Evolutionary conservation across 2,888 invertebrate genomes (phyloP).

Genomic region (Heteromurus nitidus): DNA sequence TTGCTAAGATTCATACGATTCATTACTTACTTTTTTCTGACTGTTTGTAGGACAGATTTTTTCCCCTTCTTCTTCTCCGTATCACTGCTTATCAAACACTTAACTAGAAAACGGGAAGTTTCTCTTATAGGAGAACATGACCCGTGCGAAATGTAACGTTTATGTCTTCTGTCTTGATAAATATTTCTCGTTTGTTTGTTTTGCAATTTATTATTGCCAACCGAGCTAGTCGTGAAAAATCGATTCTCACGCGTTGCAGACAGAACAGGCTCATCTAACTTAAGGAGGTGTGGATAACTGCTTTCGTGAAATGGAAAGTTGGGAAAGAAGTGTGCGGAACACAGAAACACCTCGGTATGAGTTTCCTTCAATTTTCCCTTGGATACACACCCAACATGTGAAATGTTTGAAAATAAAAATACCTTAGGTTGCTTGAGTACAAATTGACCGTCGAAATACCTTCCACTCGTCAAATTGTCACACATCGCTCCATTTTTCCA

Average conservation of each 20-base stretch:
- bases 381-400: no score
- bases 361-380: no score
- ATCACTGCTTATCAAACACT: not conserved
- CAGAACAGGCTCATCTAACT: slow-evolving; percentile 14
- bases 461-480: no score
- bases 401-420: no score
- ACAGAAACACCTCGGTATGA: no score
- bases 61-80: no score
- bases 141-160: slow-evolving; percentile 21
- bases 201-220: slow-evolving; percentile 68
- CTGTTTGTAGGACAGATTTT: slow-evolving; percentile 16
- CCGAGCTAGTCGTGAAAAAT: slow-evolving; percentile 49
- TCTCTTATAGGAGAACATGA: slow-evolving; percentile 20
- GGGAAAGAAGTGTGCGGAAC: no score
- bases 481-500: no score
- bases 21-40: slow-evolving; percentile 17
- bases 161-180: not conserved
- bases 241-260: slow-evolving; percentile 40
- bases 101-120: not conserved
- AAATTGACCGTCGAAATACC: no score
- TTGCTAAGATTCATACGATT: no score
- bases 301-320: slow-evolving; percentile 16
- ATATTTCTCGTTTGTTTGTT: slow-evolving; percentile 66
- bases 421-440: no score
- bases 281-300: slow-evolving; percentile 33